Evolutionary conservation across 2,113 vertebrate species (phyloP).

Genomic region (Tragelaphus buxtoni): DNA sequence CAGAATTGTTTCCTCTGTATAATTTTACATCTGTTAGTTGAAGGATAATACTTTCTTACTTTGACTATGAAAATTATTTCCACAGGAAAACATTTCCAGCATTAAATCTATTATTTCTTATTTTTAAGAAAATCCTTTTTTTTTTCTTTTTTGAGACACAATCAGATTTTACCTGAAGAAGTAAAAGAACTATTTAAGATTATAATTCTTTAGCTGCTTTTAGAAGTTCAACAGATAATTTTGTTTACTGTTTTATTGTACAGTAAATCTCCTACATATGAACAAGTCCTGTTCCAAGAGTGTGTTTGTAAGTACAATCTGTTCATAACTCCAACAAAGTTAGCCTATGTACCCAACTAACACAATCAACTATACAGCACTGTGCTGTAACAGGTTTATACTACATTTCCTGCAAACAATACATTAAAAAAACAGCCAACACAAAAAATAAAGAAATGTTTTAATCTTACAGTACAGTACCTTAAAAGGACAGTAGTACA

Average conservation of each 20-base stretch:
- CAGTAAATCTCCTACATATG: neutral
- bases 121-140: neutral
- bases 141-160: neutral
- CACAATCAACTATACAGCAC: neutral
- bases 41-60: constrained; percentile 31
- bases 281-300: neutral
- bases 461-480: neutral
- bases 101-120: neutral
- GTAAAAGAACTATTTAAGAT: neutral
- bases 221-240: neutral
- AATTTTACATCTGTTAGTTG: constrained; percentile 35
- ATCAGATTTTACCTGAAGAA: neutral
- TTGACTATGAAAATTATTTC: constrained; percentile 10
- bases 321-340: neutral
- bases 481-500: neutral
- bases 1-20: constrained; percentile 38
- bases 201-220: neutral
- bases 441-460: neutral
- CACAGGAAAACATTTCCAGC: neutral
- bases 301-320: neutral
- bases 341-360: neutral
- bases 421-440: neutral
- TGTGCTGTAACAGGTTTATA: neutral
- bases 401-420: neutral
- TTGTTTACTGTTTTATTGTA: neutral